Conservation (phyloP, 2,113 vertebrate genomes). For the Thalassoma bifasciatum region DNA sequence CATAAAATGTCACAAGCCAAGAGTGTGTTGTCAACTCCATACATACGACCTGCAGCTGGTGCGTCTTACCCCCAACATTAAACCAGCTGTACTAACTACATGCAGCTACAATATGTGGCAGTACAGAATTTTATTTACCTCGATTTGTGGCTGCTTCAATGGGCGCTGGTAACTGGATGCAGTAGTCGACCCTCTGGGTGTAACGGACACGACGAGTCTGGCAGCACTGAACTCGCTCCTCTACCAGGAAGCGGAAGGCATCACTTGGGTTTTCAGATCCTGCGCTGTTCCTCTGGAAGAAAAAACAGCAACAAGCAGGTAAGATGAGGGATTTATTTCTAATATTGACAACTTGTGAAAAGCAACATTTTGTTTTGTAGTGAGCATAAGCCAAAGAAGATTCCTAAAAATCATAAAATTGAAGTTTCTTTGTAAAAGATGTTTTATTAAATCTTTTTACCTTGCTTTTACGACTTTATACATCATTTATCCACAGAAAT, state of each 20-base stretch:
- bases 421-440: not conserved
- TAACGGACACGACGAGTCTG: slow-evolving; percentile 95
- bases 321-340: not conserved
- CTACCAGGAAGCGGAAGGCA: slow-evolving; percentile 95
- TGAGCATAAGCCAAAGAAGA: too few relatives aligned
- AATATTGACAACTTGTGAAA: not conserved
- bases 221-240: slow-evolving; percentile 96
- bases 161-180: slow-evolving; percentile 94
- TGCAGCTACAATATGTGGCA: not conserved
- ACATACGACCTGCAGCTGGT: slow-evolving; percentile 2
- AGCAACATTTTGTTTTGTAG: too few relatives aligned
- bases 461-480: too few relatives aligned
- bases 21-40: too few relatives aligned
- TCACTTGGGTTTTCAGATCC: slow-evolving; percentile 95
- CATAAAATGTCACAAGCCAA: too few relatives aligned
- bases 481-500: too few relatives aligned
- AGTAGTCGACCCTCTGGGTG: slow-evolving; percentile 91
- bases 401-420: too few relatives aligned
- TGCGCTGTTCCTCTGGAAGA: slow-evolving; percentile 90
- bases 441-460: too few relatives aligned
- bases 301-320: not conserved
- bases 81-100: slow-evolving; percentile 13
- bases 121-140: slow-evolving; percentile 79
- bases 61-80: slow-evolving; percentile 24
- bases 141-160: slow-evolving; percentile 93